Percentiles rank a stretch among this genome's conserved stretches.
These are phyloP conservation scores for Rapana venosa DNA, from an alignment of 2,888 invertebrate genomes.

Conservation along the genomic window DNA sequence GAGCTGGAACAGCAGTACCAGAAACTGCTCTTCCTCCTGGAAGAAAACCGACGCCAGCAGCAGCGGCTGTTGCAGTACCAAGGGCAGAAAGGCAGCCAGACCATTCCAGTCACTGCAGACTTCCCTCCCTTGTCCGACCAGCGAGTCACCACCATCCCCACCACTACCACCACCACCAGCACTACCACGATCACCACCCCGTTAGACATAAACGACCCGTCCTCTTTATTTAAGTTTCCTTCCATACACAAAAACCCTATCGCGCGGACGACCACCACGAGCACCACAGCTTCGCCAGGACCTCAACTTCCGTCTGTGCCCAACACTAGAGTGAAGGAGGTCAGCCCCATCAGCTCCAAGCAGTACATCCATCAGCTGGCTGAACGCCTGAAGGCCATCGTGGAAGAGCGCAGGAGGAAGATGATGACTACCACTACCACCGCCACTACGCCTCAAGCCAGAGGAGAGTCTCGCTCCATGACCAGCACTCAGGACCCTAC, in stretches of 20 bases:
- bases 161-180: neutral
- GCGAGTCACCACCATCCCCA: neutral
- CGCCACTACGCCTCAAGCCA: neutral
- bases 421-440: neutral
- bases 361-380: slow-evolving; percentile 19
- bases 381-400: neutral
- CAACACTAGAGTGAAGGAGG: neutral
- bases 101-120: neutral
- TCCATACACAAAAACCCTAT: neutral
- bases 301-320: neutral
- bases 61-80: neutral
- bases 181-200: neutral
- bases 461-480: too few relatives aligned
- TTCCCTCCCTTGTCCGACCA: neutral
- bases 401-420: neutral
- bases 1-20: neutral
- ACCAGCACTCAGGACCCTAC: neutral
- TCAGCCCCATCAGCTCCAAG: neutral
- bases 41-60: neutral
- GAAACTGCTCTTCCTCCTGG: neutral
- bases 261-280: neutral
- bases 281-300: neutral
- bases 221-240: neutral
- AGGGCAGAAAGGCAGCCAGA: neutral
- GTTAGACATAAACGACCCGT: neutral